phyloP scores from a whole-genome alignment of 2,888 invertebrate genomes.

The Lycaena phlaeas region DNA sequence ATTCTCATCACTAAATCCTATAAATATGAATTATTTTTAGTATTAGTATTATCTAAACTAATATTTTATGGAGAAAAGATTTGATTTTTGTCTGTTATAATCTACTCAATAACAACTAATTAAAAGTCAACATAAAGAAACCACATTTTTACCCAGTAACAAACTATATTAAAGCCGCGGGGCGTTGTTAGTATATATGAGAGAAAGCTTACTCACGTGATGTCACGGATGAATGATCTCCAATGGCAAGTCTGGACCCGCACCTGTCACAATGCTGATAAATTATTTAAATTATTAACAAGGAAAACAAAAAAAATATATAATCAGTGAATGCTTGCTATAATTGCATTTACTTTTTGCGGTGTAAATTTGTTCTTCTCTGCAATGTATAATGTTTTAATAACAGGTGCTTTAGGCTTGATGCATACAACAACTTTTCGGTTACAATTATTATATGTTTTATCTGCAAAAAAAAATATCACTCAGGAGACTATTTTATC shows the following conservation, averaged over 20 bases:
- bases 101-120: no score
- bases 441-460: conserved; percentile 37
- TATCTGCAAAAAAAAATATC: conserved; percentile 36
- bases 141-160: no score
- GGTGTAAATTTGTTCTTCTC: conserved; percentile 42
- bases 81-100: no score
- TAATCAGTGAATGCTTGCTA: not conserved
- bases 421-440: conserved; percentile 51
- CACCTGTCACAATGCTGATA: conserved; percentile 47
- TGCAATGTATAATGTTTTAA: conserved; percentile 50
- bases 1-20: conserved; percentile 40
- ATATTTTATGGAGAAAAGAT: no score
- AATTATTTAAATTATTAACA: conserved; percentile 10
- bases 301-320: conserved; percentile 2
- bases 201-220: conserved; percentile 36
- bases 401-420: conserved; percentile 42
- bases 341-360: conserved; percentile 44
- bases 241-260: conserved; percentile 46
- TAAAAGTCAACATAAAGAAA: no score
- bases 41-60: no score
- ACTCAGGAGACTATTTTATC: no score
- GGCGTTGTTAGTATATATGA: no score
- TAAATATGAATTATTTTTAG: conserved; percentile 15
- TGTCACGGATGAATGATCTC: conserved; percentile 50
- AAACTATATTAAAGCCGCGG: no score